Base-by-base conservation (phyloP, 2,113 vertebrate species). In the Probosciger aterrimus region DNA sequence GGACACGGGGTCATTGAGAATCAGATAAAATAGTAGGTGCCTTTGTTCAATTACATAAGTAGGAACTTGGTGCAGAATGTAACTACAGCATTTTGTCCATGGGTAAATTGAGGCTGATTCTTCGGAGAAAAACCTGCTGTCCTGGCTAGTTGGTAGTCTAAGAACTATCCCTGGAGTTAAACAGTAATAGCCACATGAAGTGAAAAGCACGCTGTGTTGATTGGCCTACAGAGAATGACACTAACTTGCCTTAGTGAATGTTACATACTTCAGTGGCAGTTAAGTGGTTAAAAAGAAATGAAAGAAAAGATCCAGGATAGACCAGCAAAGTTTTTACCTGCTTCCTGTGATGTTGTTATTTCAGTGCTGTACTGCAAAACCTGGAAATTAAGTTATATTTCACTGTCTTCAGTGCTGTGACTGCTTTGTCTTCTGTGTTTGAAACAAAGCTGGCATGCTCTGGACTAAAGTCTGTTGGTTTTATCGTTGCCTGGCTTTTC, bases 161-260 rank as follows among this genome's bases (percentile, higher is more conserved):
- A 83, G 69, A 94, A 53, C 11, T 52, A 46, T 10, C 44, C 28
- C 13, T 77, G 18, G 46, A 86, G 11, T 65, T 92, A 65, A 31
- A 31, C 30, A 76, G 27, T 35, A 30, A n/a, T 50, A 90, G 19
- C 63, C 1, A 1, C 5, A 1, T 70, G 18, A 73, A 82, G 25
- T 39, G 5, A 28, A 82, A 82, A 44, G 43, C n/a, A 25, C 0
- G 0, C 13, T 30, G n/a, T 76, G 31, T 46, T 62, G 8, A 6
- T 43, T 80, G 44, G 63, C 46, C 35, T 59, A 17, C 27, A 22
- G 71, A 62, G 22, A 60, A 57, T n/a, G n/a, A 52, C 37, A 55
- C 1, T 52, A 46, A 47, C 30, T 69, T 78, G 18, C 52, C 78
- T 86, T 25, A 63, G n/a, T 80, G 46, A n/a, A 85, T 91, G 37